Evolutionary conservation across 2,797 vertebrate genomes (phyloP).

Genomic region (Pteronotus mesoamericanus): DNA sequence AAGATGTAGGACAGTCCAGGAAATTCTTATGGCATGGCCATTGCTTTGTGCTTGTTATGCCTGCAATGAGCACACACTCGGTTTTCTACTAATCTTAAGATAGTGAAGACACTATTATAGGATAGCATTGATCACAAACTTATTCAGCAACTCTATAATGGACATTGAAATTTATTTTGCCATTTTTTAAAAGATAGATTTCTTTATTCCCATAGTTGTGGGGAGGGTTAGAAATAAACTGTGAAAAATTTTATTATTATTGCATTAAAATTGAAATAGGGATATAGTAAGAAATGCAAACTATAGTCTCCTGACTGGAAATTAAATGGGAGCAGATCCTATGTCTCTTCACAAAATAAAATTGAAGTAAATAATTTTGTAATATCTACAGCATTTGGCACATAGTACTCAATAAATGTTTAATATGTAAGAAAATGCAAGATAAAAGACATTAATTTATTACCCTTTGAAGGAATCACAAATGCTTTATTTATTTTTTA

Average conservation of each 20-base stretch:
- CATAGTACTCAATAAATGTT: neutral
- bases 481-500: slow-evolving; percentile 7
- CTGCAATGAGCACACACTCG: neutral
- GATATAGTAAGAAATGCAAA: neutral
- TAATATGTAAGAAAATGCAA: neutral
- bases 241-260: neutral
- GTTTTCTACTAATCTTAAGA: neutral
- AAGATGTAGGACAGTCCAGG: neutral
- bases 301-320: neutral
- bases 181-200: neutral
- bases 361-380: neutral
- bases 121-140: neutral
- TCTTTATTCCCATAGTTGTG: neutral
- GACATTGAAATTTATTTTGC: neutral
- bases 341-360: neutral
- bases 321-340: neutral
- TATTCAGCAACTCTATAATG: neutral
- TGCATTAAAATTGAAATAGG: neutral
- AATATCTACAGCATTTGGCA: neutral
- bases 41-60: neutral
- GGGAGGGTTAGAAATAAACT: neutral
- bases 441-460: neutral
- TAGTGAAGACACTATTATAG: neutral
- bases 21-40: neutral
- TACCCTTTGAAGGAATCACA: neutral